Conservation (phyloP, 2,888 invertebrate species). For the Lampropteryx suffumata region DNA sequence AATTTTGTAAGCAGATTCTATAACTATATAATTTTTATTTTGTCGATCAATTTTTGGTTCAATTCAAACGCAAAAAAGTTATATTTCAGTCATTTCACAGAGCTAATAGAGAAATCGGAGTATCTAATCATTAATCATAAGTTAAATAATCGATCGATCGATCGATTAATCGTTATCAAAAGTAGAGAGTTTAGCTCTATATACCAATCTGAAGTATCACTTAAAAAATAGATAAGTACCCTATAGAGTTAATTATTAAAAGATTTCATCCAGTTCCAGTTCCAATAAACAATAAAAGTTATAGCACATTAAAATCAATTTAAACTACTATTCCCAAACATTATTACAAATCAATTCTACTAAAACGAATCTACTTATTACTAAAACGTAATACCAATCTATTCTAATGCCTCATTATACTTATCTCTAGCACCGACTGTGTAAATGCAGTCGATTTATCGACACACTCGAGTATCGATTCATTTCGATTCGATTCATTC, state of each 20-base stretch:
- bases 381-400: slow-evolving; percentile 13
- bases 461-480: slow-evolving; percentile 36
- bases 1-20: no score
- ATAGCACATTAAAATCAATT: slow-evolving; percentile 5
- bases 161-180: no score
- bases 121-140: no score
- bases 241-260: not conserved
- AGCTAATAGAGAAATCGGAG: no score
- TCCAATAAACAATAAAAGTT: slow-evolving; percentile 6
- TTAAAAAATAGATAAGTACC: no score
- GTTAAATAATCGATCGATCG: no score
- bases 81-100: no score
- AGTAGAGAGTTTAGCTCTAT: no score
- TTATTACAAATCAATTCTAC: slow-evolving; percentile 6
- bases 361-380: slow-evolving; percentile 11
- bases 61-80: no score
- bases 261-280: not conserved
- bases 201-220: no score
- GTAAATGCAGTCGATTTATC: slow-evolving; percentile 23
- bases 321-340: slow-evolving; percentile 3
- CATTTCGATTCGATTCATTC: slow-evolving; percentile 58
- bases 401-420: slow-evolving; percentile 15
- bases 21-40: no score
- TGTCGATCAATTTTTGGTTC: no score
- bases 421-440: slow-evolving; percentile 19